phyloP scores from a whole-genome alignment of 2,888 invertebrate species.

The Mimumesa dahlbomi region DNA sequence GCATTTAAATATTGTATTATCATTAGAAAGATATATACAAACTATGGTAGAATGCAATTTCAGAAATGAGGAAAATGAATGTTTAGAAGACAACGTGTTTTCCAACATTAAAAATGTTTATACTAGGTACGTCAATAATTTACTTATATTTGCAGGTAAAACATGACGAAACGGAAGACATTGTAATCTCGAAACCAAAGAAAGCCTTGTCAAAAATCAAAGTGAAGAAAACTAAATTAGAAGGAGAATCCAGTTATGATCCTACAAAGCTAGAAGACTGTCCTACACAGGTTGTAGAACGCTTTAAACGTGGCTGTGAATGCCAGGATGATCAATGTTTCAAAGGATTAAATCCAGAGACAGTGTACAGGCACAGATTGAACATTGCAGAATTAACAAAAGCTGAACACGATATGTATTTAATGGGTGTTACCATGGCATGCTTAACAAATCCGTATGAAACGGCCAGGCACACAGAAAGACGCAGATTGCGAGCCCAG shows the following conservation, averaged over 20 bases:
- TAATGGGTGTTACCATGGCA: conserved; percentile 93
- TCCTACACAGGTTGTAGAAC: conserved; percentile 85
- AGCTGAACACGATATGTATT: conserved; percentile 91
- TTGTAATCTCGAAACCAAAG: conserved; percentile 67
- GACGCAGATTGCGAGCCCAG: conserved; percentile 87
- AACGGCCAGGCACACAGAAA: conserved; percentile 87
- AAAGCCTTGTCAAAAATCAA: conserved; percentile 81
- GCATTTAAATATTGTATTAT: not conserved
- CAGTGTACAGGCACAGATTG: conserved; percentile 88
- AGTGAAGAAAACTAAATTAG: conserved; percentile 81
- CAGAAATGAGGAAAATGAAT: no score
- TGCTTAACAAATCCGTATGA: conserved; percentile 88
- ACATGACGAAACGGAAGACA: conserved; percentile 80
- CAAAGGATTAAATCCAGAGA: conserved; percentile 87
- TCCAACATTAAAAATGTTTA: not conserved
- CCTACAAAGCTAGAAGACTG: conserved; percentile 87
- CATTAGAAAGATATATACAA: no score
- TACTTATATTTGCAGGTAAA: conserved; percentile 62
- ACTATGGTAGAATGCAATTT: no score
- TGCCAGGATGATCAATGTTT: conserved; percentile 90
- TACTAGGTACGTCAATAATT: no score
- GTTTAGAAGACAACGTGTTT: not conserved
- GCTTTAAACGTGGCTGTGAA: conserved; percentile 88
- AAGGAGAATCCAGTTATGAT: conserved; percentile 81
- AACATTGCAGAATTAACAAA: conserved; percentile 91